Evolutionary conservation across 2,797 vertebrate genomes (phyloP).

Genomic region (Loris lydekkerianus): DNA sequence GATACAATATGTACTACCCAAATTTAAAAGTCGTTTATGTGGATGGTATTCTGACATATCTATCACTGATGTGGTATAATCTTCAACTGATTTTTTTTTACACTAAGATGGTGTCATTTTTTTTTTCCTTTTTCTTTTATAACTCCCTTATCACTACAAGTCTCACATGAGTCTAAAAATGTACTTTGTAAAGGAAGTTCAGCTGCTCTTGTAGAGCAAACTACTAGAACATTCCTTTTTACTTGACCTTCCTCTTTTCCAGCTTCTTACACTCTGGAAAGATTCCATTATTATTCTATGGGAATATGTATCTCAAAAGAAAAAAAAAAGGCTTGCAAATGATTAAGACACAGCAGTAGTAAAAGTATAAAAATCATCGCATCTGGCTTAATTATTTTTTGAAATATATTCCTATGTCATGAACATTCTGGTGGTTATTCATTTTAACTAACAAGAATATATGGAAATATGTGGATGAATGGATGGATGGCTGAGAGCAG

Average conservation of each 20-base stretch:
- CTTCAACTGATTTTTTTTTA: constrained; percentile 24
- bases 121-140: background rate
- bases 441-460: background rate
- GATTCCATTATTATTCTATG: background rate
- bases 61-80: background rate
- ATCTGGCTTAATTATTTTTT: background rate
- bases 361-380: background rate
- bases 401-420: background rate
- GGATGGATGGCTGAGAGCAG: background rate
- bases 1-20: background rate
- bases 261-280: background rate
- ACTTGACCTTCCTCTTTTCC: background rate
- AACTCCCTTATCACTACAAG: constrained; percentile 1
- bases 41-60: background rate
- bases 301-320: background rate
- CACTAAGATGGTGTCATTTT: background rate
- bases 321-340: background rate
- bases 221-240: background rate
- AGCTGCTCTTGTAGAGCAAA: background rate
- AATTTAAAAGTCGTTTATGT: background rate
- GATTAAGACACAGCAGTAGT: background rate
- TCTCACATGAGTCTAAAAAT: background rate
- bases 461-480: background rate
- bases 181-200: constrained; percentile 21
- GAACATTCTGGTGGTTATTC: background rate